Conservation (phyloP, 1,140 invertebrate species). For the Eurosta solidaginis region DNA sequence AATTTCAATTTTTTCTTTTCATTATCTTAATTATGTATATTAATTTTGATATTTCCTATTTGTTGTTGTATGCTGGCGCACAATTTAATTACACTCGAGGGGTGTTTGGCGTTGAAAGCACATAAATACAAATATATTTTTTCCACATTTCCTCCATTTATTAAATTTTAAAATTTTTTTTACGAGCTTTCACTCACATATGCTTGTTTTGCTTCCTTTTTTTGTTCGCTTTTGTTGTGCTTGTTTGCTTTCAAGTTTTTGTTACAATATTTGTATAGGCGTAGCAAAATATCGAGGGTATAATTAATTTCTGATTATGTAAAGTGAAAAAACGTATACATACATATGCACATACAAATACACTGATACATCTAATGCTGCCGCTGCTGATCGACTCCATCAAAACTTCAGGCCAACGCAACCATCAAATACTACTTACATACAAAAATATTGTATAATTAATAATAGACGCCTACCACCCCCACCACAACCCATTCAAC, state of each 20-base stretch:
- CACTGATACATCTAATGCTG: background rate
- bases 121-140: background rate
- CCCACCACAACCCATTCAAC: background rate
- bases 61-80: background rate
- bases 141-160: background rate
- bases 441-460: no score
- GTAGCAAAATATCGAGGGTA: conserved; percentile 16
- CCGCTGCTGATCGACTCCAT: no score
- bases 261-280: background rate
- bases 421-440: no score
- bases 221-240: background rate
- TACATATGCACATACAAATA: background rate
- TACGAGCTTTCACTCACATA: background rate
- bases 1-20: background rate
- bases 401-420: no score
- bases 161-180: background rate
- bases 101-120: conserved; percentile 15
- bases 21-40: background rate
- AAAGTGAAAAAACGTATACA: background rate
- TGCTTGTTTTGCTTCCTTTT: background rate
- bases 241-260: background rate
- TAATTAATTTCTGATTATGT: conserved; percentile 8
- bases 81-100: background rate
- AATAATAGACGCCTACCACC: background rate
- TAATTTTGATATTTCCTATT: no score